Evolutionary conservation across 2,113 vertebrate species (phyloP).

Genomic region (Nesoenas mayeri): DNA sequence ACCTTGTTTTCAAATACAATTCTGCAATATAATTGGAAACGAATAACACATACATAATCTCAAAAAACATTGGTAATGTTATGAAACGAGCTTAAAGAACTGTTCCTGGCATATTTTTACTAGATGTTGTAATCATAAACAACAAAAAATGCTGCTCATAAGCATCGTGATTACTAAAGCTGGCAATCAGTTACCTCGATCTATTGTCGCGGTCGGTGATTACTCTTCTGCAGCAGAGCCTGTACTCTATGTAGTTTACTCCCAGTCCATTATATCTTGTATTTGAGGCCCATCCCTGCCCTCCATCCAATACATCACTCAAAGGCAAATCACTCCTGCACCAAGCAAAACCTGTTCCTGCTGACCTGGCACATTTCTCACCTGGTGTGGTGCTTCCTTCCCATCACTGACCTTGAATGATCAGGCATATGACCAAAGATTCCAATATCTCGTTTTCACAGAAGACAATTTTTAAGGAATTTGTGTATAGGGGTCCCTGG

Average conservation of each 20-base stretch:
- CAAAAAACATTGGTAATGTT: not conserved
- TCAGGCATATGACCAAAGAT: not conserved
- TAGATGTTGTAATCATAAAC: not conserved
- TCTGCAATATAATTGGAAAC: not conserved
- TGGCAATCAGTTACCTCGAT: not conserved
- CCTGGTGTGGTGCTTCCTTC: not conserved
- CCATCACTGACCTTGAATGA: not conserved
- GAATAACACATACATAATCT: not conserved
- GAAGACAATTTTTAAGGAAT: not conserved
- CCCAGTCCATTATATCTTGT: not conserved
- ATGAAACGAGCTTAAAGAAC: not conserved
- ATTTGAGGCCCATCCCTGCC: not conserved
- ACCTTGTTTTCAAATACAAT: not conserved
- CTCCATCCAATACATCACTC: not conserved
- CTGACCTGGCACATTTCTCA: not conserved
- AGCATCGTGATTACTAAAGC: not conserved
- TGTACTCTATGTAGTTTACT: not conserved
- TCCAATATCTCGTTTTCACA: not conserved
- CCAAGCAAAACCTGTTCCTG: accelerated
- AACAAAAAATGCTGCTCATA: not conserved
- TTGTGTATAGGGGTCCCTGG: accelerated
- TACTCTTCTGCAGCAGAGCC: not conserved
- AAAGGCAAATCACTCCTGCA: not conserved
- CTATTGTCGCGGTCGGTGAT: not conserved
- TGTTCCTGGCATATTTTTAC: not conserved